Base-by-base conservation (phyloP, 2,113 vertebrate genomes). In the Proterorhinus semilunaris region DNA sequence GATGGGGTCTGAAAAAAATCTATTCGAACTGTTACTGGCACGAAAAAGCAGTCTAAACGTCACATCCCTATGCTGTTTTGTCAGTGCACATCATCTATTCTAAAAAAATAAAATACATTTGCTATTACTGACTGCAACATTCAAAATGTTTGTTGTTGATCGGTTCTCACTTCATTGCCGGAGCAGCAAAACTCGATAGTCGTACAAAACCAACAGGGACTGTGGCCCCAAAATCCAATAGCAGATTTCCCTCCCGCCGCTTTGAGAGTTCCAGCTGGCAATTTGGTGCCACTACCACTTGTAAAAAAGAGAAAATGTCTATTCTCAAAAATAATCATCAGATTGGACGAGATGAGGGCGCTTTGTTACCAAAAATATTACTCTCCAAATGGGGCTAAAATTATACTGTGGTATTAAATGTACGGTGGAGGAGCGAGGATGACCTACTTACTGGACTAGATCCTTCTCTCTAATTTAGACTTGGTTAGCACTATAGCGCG, bases 361-460 rank as follows among this genome's bases (percentile, higher is more conserved):
- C 57, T 86, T 75, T 64, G 81, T 69, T 54, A 64, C 8, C 53
- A 69, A 75, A 27, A 82, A 70, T 62, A n/a, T 66, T 70, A 48
- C 1, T 1, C 51, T 43, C 27, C 52, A 65, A 45, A 79, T 49
- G 79, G 17, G 36, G 42, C 74, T 70, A 59, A 75, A 68, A 68
- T 52, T 50, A 69, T 69, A 66, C 82, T 27, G 70, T 69, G 80
- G 80, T 75, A 80, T 78, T 81, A 81, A 78, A 83, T 76, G 66
- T 73, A 62, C 57, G 53, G 27, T 46, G 21, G 66, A 53, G 55
- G 67, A 50, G 59, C 51, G 64, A 59, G 65, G 65, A 68, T 89
- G 83, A 84, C 83, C 82, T 86, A 83, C 58, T 86, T 88, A 83
- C 58, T 81, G 66, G 76, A 80, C 68, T 79, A 84, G 57, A 76